These are phyloP conservation scores for Caracal caracal DNA, from an alignment of 2,113 vertebrate species.

Conservation along the genomic window DNA sequence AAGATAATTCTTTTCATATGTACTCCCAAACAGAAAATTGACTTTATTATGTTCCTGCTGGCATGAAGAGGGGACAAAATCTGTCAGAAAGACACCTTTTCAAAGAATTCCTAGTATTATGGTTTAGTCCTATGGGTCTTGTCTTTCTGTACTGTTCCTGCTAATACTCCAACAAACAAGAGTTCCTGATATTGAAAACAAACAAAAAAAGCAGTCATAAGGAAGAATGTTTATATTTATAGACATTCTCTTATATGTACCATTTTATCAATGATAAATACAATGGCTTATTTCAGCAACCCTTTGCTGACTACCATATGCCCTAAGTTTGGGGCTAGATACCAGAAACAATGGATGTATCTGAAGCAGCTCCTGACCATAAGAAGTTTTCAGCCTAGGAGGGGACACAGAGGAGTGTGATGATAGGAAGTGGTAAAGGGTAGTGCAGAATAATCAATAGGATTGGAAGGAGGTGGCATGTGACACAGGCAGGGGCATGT, in stretches of 20 bases:
- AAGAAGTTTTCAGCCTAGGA: background rate
- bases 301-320: background rate
- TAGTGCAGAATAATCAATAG: background rate
- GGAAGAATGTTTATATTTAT: background rate
- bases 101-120: background rate
- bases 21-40: background rate
- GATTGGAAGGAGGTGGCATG: background rate
- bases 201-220: background rate
- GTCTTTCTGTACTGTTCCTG: background rate
- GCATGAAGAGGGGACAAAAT: background rate
- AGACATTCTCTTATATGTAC: background rate
- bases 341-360: background rate
- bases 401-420: background rate
- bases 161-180: background rate
- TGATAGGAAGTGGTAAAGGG: background rate
- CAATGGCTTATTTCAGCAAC: background rate
- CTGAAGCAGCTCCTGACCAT: background rate
- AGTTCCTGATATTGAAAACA: background rate
- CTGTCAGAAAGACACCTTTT: background rate
- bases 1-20: background rate
- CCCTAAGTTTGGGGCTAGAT: background rate
- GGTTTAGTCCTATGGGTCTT: background rate
- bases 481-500: background rate
- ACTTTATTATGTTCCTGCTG: background rate
- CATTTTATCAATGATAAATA: background rate